Base-by-base conservation (phyloP, 2,113 vertebrate species). In the Tringa solitaria region DNA sequence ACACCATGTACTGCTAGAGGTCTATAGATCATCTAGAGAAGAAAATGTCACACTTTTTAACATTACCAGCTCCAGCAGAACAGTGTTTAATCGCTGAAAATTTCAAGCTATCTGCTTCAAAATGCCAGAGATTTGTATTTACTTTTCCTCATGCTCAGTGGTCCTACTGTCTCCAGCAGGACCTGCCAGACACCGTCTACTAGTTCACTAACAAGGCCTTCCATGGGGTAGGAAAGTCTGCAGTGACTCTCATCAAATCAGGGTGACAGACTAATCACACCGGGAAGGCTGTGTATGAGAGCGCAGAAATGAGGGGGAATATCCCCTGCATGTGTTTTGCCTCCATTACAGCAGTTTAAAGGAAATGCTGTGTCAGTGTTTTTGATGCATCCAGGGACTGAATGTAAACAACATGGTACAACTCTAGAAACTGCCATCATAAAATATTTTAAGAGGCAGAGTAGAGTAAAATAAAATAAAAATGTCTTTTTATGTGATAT, bases 401-500 rank as follows among this genome's bases (percentile, higher is more conserved):
- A 98, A 98, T 97, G 98, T 98, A 98, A 98, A 98, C 98, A 98
- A 97, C 97, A 95, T 54, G 96, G 97, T 98, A 97, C 98, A 98
- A 98, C 98, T 98, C 98, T 89, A 96, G 96, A 98, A 98, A 97
- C 98, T 98, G 98, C 98, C 98, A 97, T 97, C 98, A 95, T 98
- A 98, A 98, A 98, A 98, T 98, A 98, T 98, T 98, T 98, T 98
- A 98, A 98, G 98, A 98, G 98, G 97, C 97, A 98, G 98, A 98
- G 98, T 98, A 98, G 98, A 98, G 97, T 98, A 98, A 98, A 98
- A 98, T 98, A 98, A 98, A 98, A 98, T 98, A 98, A 98, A 98
- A 98, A 98, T 98, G 98, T 98, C 98, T 98, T 98, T 98, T 98
- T 98, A 99, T 99, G 98, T 98, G 98, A 98, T 98, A 98, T 98